Base-by-base conservation (phyloP, 2,797 vertebrate genomes). In the Menidia menidia region DNA sequence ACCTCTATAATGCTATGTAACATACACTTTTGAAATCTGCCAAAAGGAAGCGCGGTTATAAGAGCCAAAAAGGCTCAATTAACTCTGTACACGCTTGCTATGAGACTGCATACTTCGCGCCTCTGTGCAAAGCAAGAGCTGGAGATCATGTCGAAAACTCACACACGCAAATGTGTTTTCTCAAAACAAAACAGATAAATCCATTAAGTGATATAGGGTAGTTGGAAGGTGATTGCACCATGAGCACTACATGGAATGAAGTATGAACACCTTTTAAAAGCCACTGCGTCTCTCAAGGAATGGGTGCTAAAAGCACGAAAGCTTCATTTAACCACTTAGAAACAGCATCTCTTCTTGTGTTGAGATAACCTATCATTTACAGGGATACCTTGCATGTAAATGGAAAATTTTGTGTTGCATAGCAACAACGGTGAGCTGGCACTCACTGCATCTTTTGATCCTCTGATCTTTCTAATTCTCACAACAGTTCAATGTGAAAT, bases 391-490 rank as follows among this genome's bases (percentile, higher is more conserved):
- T 57, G 30, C 44, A 70, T 69, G 43, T 41, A 42, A 58, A 62
- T 42, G n/a, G 30, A 13, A 69, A 75, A 68, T 19, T 55, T 33
- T 60, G 25, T 54, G 81, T 81, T 82, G 60, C 79, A 68, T 74
- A 78, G 78, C 68, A 82, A 78, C 70, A 15, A 0, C 18, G 71
- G 51, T 53, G 47, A 66, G 64, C 68, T 44, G 52, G 48, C 39
- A 31, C 71, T 70, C 48, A n/a, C 56, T 64, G 31, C 35, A 57
- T 52, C 61, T 54, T 77, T 79, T 83, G 79, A 76, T 78, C 53
- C 51, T n/a, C 42, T 69, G 45, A 63, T 75, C 30, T 42, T 55
- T 77, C 31, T 58, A 64, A 53, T 51, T 59, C 57, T 73, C 60
- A 64, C 66, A 41, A 65, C 35, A 39, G 62, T 62, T 79, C 54